Evolutionary conservation across 2,888 invertebrate genomes (phyloP).

Genomic region (Sinhomidia bicolor): DNA sequence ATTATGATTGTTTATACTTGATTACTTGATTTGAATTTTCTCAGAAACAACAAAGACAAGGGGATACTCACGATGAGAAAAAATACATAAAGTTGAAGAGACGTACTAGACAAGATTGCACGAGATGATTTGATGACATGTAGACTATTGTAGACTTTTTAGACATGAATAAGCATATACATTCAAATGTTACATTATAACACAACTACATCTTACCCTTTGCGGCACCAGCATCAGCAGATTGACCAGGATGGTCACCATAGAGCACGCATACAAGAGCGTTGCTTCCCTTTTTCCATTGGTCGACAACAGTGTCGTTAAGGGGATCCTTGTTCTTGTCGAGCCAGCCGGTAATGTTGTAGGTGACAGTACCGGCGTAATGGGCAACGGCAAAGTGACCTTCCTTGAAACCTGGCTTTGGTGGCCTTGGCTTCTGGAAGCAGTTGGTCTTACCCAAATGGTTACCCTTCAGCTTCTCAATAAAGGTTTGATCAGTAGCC

Average conservation of each 20-base stretch:
- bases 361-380: constrained; percentile 99
- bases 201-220: constrained; percentile 86
- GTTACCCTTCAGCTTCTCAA: constrained; percentile 99
- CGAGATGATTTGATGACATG: constrained; percentile 80
- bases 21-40: neutral
- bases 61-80: neutral
- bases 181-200: constrained; percentile 84
- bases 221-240: constrained; percentile 85
- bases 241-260: constrained; percentile 97
- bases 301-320: constrained; percentile 99
- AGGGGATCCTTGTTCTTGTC: constrained; percentile 99
- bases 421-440: constrained; percentile 98
- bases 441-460: constrained; percentile 99
- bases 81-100: neutral
- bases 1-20: neutral
- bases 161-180: constrained; percentile 10
- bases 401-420: constrained; percentile 97
- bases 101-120: neutral
- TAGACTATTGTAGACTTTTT: neutral
- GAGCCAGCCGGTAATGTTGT: constrained; percentile 99
- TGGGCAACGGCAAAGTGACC: constrained; percentile 99
- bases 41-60: neutral
- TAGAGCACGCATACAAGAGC: constrained; percentile 94
- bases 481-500: constrained; percentile 92
- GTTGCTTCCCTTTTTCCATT: constrained; percentile 96